Conservation (phyloP, 2,113 vertebrate genomes). For the Motacilla alba region DNA sequence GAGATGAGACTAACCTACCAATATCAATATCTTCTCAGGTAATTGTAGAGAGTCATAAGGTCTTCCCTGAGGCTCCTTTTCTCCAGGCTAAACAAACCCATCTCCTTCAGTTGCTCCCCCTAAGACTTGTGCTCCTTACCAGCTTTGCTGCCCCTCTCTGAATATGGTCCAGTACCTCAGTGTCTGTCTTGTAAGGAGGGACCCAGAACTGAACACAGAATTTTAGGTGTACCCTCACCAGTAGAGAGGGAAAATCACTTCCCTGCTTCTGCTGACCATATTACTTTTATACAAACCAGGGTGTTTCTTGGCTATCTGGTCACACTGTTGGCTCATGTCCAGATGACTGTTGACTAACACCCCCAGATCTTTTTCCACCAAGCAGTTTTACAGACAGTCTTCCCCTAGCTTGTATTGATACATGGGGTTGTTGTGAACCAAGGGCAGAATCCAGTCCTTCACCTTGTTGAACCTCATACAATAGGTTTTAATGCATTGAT, state of each 20-base stretch:
- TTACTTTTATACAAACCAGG: neutral
- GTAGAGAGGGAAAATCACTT: neutral
- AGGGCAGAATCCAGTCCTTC: neutral
- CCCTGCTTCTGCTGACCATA: neutral
- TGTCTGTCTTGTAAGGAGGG: neutral
- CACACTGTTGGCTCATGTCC: neutral
- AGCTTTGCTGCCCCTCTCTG: neutral
- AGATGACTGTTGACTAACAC: neutral
- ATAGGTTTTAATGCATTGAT: neutral
- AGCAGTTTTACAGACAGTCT: neutral
- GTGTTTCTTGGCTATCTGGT: neutral
- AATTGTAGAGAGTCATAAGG: neutral
- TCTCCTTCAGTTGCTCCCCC: neutral
- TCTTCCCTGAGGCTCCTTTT: neutral
- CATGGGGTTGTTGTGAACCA: neutral
- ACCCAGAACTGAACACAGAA: neutral
- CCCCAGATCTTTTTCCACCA: neutral
- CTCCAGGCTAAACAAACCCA: neutral
- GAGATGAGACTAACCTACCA: neutral
- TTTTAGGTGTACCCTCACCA: neutral
- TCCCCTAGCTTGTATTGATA: neutral
- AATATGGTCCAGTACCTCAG: neutral
- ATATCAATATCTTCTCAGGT: neutral
- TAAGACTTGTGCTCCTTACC: neutral
- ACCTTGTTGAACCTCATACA: neutral